These are phyloP conservation scores for Monodelphis domestica DNA, from an alignment of 2,797 vertebrate genomes.

Conservation along the genomic window DNA sequence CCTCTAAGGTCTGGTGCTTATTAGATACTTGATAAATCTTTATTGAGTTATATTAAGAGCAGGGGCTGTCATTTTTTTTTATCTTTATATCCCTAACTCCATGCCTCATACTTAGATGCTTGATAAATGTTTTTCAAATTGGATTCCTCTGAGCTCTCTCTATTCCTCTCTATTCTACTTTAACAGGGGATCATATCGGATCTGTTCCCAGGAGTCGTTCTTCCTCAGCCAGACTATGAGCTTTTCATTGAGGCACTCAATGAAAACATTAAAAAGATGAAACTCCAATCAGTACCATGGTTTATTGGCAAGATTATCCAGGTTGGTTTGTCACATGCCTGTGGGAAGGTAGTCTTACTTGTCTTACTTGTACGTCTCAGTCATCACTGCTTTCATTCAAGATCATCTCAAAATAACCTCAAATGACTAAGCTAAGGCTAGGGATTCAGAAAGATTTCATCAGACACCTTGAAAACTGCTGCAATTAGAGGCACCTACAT, in stretches of 20 bases:
- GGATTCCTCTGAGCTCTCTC: background rate
- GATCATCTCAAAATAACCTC: background rate
- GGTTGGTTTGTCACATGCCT: slow-evolving; percentile 82
- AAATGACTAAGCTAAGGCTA: background rate
- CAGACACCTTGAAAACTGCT: background rate
- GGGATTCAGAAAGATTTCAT: slow-evolving; percentile 6
- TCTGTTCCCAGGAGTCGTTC: slow-evolving; percentile 93
- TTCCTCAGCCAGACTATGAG: slow-evolving; percentile 94
- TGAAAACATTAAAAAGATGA: slow-evolving; percentile 89
- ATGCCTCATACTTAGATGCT: background rate
- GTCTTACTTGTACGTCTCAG: background rate
- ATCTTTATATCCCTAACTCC: background rate
- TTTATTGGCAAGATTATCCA: slow-evolving; percentile 97
- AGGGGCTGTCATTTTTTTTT: background rate
- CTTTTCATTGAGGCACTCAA: slow-evolving; percentile 89
- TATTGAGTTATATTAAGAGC: background rate
- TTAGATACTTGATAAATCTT: background rate
- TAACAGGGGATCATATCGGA: slow-evolving; percentile 96
- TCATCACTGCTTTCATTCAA: background rate
- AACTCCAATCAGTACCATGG: slow-evolving; percentile 94
- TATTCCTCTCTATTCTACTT: slow-evolving; percentile 55
- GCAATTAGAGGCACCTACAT: background rate
- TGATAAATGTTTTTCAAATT: background rate
- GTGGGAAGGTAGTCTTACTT: background rate
- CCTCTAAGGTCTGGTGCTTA: background rate